Evolutionary conservation across 2,113 vertebrate genomes (phyloP).

Genomic region (Anguilla japonica): DNA sequence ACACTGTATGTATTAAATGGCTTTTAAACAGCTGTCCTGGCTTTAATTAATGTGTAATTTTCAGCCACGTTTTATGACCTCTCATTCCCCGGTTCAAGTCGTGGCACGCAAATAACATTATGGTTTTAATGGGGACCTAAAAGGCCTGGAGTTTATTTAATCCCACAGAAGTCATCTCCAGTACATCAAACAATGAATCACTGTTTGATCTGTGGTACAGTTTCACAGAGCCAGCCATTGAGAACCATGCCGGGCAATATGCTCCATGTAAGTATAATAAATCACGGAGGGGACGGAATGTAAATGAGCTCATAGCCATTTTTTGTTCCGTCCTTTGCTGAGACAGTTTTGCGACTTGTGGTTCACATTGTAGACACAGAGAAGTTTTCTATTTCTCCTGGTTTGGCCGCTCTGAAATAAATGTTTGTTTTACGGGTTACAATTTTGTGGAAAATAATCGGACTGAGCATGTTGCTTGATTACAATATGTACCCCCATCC

Average conservation of each 20-base stretch:
- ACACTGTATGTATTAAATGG: not conserved
- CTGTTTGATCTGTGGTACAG: slow-evolving; percentile 20
- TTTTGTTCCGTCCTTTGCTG: not conserved
- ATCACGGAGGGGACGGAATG: slow-evolving; percentile 15
- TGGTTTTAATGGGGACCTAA: slow-evolving; percentile 32
- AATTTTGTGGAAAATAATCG: not conserved
- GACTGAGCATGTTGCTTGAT: not conserved
- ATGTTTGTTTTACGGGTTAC: not conserved
- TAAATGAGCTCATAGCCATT: slow-evolving; percentile 18
- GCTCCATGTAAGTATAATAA: slow-evolving; percentile 15
- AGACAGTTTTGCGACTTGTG: not conserved
- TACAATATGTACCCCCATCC: not conserved
- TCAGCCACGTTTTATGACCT: not conserved
- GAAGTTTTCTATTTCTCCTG: not conserved
- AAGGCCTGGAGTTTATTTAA: slow-evolving; percentile 26
- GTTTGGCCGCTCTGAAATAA: not conserved
- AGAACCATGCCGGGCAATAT: not conserved
- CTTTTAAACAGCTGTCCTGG: not conserved
- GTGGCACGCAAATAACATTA: not conserved
- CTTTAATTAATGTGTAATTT: not conserved
- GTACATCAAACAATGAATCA: slow-evolving; percentile 17
- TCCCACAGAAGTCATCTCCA: slow-evolving; percentile 17
- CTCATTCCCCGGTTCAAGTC: not conserved
- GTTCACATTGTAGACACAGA: not conserved
- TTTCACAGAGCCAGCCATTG: not conserved